phyloP scores from a whole-genome alignment of 2,888 invertebrate genomes.

The Callimorpha dominula region DNA sequence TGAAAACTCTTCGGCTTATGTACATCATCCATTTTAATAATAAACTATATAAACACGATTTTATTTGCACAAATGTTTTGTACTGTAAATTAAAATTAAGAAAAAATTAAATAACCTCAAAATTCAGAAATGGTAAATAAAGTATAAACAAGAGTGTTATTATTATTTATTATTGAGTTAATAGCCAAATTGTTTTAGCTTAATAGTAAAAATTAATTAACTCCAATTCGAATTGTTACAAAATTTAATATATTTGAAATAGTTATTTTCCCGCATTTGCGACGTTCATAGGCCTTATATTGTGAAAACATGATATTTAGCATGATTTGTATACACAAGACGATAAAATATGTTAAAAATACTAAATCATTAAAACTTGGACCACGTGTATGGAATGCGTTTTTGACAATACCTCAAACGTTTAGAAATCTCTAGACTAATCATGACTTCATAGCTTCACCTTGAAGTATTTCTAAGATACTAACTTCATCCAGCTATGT shows the following conservation, averaged over 20 bases:
- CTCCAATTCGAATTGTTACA: background rate
- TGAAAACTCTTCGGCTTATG: constrained; percentile 47
- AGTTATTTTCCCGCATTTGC: background rate
- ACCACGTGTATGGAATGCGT: background rate
- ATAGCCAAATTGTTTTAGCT: background rate
- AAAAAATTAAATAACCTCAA: constrained; percentile 35
- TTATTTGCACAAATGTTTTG: background rate
- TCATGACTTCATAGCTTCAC: no score
- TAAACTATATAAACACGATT: background rate
- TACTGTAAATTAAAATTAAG: constrained; percentile 34
- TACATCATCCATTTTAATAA: constrained; percentile 41
- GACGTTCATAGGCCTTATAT: background rate
- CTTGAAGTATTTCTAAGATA: no score
- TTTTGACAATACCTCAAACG: background rate
- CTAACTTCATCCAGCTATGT: no score
- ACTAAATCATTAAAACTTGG: background rate
- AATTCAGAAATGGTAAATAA: constrained; percentile 11
- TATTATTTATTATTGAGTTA: background rate
- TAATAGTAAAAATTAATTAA: background rate
- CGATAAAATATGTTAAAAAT: background rate
- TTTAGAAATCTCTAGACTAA: background rate
- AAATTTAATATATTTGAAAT: background rate
- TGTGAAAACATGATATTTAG: background rate
- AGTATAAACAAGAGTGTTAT: background rate
- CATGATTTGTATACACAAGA: background rate